Conservation (phyloP, 1,140 invertebrate species). For the Ephestia elutella region DNA sequence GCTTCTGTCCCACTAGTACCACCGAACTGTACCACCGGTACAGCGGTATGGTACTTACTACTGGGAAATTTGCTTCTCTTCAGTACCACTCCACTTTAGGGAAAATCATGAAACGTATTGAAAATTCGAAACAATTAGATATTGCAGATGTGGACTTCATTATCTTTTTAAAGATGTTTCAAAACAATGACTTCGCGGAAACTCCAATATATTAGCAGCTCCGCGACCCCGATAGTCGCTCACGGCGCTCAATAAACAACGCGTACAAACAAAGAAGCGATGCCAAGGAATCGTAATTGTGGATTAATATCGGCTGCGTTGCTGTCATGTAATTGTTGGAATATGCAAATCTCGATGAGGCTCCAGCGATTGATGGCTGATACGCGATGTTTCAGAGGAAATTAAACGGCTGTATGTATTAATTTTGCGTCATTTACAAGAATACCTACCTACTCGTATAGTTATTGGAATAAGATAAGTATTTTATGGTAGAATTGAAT, state of each 20-base stretch:
- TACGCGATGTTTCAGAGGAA: not conserved
- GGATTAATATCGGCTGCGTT: slow-evolving; percentile 42
- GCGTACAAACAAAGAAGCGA: slow-evolving; percentile 36
- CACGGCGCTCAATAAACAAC: slow-evolving; percentile 30
- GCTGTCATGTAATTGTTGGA: slow-evolving; percentile 11
- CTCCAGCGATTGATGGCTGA: slow-evolving; percentile 4
- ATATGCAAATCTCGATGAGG: slow-evolving; percentile 17
- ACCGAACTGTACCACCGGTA: no score
- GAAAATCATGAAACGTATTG: no score
- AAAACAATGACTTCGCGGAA: not conserved
- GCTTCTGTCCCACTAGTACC: no score
- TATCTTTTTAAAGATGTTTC: no score
- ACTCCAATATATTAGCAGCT: not conserved
- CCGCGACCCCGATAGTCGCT: slow-evolving; percentile 10
- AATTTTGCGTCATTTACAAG: no score
- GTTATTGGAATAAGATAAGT: no score
- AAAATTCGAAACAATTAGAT: no score
- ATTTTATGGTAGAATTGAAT: no score
- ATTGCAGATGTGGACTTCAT: no score
- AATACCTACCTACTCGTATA: not conserved
- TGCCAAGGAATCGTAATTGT: slow-evolving; percentile 39
- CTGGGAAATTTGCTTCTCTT: no score
- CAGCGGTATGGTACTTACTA: no score
- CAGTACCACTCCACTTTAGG: no score
- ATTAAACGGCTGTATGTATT: not conserved